phyloP scores from a whole-genome alignment of 2,797 vertebrate genomes.

The Schizopygopsis malacanthus region DNA sequence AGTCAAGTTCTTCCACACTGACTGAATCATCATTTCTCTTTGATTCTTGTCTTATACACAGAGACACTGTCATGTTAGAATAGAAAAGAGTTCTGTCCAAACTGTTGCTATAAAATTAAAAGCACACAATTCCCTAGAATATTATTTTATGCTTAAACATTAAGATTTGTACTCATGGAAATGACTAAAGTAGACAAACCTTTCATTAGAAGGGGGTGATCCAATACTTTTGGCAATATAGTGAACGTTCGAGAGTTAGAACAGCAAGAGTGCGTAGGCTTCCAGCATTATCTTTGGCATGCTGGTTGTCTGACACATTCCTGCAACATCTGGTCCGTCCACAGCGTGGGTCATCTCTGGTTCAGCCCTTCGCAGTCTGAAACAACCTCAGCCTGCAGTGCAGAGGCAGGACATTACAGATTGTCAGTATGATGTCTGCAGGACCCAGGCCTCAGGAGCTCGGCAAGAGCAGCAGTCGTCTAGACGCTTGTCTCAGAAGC shows the following conservation, averaged over 20 bases:
- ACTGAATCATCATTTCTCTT: too few species aligned
- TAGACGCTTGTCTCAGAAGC: background rate
- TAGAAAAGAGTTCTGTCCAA: too few species aligned
- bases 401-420: conserved; percentile 10
- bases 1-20: too few species aligned
- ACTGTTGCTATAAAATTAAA: too few species aligned
- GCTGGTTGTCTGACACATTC: conserved; percentile 59
- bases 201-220: too few species aligned
- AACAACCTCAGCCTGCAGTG: conserved; percentile 24
- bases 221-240: too few species aligned
- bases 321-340: conserved; percentile 58
- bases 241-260: background rate
- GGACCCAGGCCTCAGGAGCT: background rate
- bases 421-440: background rate
- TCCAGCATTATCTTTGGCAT: conserved; percentile 63
- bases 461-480: conserved; percentile 5
- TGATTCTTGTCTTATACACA: too few species aligned
- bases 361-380: conserved; percentile 58
- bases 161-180: too few species aligned
- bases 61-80: too few species aligned
- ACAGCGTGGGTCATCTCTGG: conserved; percentile 38
- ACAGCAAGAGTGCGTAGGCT: conserved; percentile 47
- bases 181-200: too few species aligned
- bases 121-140: too few species aligned
- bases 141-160: too few species aligned